Conservation (phyloP, 2,113 vertebrate species). For the Mola mola region DNA sequence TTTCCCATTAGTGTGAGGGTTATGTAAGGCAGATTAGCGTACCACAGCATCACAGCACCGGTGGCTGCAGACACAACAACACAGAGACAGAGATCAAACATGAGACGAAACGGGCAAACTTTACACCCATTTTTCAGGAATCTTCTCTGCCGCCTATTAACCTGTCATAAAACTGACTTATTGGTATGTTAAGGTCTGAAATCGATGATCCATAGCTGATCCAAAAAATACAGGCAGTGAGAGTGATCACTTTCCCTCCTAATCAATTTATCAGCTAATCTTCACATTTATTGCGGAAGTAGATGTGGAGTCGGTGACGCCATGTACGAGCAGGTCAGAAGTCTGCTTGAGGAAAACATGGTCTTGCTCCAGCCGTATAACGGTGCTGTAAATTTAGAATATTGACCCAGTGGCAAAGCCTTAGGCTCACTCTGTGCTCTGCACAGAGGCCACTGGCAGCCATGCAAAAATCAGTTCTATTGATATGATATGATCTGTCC, state of each 20-base stretch:
- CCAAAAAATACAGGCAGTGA: neutral
- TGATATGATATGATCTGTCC: conserved; percentile 52
- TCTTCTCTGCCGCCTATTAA: no score
- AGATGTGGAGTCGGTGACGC: conserved; percentile 1
- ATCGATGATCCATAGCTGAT: neutral
- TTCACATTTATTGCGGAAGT: no score
- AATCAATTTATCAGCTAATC: no score
- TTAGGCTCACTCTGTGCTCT: conserved; percentile 17
- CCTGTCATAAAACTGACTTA: neutral
- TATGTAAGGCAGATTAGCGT: conserved; percentile 67
- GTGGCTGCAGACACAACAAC: conserved; percentile 1
- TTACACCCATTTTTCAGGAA: no score
- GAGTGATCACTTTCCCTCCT: no score
- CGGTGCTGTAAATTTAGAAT: conserved; percentile 25
- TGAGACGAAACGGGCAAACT: no score
- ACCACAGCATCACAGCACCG: conserved; percentile 28
- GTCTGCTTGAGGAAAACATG: neutral
- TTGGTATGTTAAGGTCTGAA: conserved; percentile 3
- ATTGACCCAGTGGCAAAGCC: conserved; percentile 19
- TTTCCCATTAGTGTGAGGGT: conserved; percentile 36
- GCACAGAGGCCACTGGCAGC: conserved; percentile 45
- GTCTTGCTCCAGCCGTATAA: conserved; percentile 7
- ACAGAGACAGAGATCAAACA: neutral
- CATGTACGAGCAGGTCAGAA: neutral
- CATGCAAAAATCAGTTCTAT: conserved; percentile 47